Base-by-base conservation (phyloP, 2,113 vertebrate genomes). In the Camelus bactrianus region DNA sequence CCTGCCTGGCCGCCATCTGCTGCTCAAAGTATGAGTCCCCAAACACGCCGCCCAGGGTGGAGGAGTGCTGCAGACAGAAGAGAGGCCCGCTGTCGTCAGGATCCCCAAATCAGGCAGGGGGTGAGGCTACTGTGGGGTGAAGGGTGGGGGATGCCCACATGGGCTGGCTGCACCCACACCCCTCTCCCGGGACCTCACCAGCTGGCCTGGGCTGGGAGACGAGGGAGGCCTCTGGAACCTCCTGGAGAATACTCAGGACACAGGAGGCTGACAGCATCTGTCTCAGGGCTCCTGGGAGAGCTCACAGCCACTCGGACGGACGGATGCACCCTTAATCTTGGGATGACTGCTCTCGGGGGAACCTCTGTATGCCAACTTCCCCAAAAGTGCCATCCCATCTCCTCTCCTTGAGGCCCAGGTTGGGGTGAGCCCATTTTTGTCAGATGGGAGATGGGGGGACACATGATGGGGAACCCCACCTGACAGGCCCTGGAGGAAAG, bases 1-100 rank as follows among this genome's bases (percentile, higher is more conserved):
- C 99, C 98, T 99, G 99, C 98, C 99, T 99, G 96, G 99, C 99
- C 30, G 99, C 99, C 98, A 99, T 98, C 99, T 99, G 99, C 98
- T 99, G 99, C 98, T 99, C 99, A 96, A 99, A 99, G 99, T 99
- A 99, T 16, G 99, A 99, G 96, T 99, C 99, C 92, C 99, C 99
- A 97, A 99, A 99, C 98, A 99, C 99, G 95, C 99, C 99, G 97
- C 99, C 99, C 98, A 99, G 99, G 87, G 99, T 99, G 73, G 99
- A 99, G 81, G 99, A 99, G 98, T 99, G 99, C 99, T 99, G 99
- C 62, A 98, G 98, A 97, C 96, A 98, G 98, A 98, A 98, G 96
- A 98, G 96, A 98, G 97, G 94, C 97, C 98, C 84, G 89, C 98
- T 98, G 98, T 95, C 76, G 12, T 91, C 87, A 60, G 1, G 2